Base-by-base conservation (phyloP, 1,140 invertebrate genomes). In the Zaprionus kolodkinae region DNA sequence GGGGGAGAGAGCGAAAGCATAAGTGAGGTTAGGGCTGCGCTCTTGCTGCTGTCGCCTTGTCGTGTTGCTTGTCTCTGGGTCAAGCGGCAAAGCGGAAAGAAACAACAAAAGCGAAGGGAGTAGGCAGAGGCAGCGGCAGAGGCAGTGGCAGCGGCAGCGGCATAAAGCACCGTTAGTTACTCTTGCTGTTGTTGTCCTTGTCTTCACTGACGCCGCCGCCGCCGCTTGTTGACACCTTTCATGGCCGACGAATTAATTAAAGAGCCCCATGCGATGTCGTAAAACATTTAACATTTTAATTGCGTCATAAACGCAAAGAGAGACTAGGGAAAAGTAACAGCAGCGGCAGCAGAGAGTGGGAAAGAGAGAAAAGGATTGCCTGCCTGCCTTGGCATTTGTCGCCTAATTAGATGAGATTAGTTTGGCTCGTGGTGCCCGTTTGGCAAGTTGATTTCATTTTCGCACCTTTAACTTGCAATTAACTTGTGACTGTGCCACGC, bases 221-320 rank as follows among this genome's bases (percentile, higher is more conserved):
- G 68, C 69, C 27, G 27, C 62, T 85, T 86, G 83, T 87, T 87
- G 82, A 87, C 84, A 87, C 84, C 84, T 87, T 84, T 80, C 84
- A 87, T 71, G 84, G 84, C 69, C 84, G 67, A 81, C 80, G 72
- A 80, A 87, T 87, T 87, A 87, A 87, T 87, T 87, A 87, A 88
- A 83, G 77, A 68, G 78, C 60, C 83, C 82, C 36, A 63, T 71
- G 80, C 68, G 77, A 21, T 61, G 70, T 83, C 84, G 73, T 87
- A 83, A 87, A 87, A 73, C 84, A 87, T 87, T 87, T 88, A 87
- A 73, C 84, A 83, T 87, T 88, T 87, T 88, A 87, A 87, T 87
- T 88, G 84, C 77, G 70, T 78, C 84, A 83, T 87, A 87, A 88
- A 88, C 68, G 64, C 43, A 57, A 30, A 30, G 27, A 54, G 36